Base-by-base conservation (phyloP, 1,140 invertebrate genomes). In the Nylanderia fulva region DNA sequence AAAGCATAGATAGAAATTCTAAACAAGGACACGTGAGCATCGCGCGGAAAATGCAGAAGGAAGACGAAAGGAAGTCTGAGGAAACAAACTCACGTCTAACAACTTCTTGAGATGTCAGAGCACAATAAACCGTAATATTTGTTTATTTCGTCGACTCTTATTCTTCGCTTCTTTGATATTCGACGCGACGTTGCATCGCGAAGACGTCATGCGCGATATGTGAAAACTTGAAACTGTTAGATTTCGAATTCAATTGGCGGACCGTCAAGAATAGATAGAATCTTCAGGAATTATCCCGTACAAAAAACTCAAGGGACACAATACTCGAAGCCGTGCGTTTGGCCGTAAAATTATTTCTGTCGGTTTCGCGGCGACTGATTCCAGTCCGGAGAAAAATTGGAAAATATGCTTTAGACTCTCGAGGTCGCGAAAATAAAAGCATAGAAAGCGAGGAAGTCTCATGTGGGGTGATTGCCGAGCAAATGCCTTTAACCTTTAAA, bases 231-330 rank as follows among this genome's bases (percentile, higher is more conserved):
- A 18, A 27, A 71, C n/a, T 60, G 66, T 27, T 58, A 52, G 36
- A 71, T 82, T 82, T 72, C 52, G 66, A 82, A 72, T 60, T 82
- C 77, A 82, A 82, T 72, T 71, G 66, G 52, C 54, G 24, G 33
- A 72, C 36, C 52, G 66, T 58, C 27, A 52, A 72, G 36, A 7
- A 69, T 71, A 24, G 24, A 42, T 24, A 45, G n/a, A 58, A 42
- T 11, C 36, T 15, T 24, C 29, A 27, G 66, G 27, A 80, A 82
- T 82, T 82, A 82, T 45, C 60, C 54, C 13, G 7, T 13, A 58
- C 36, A 82, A 82, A n/a, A 82, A 42, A 21, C n/a, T 54, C 76
- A n/a, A 68, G 39, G 58, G 58, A 24, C 9, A 27, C 9, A 36
- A 9, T 79, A 11, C 24, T 58, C 18, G 36, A n/a, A 29, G 18